Evolutionary conservation across 1,140 invertebrate genomes (phyloP).

Genomic region (Cydia splendana): DNA sequence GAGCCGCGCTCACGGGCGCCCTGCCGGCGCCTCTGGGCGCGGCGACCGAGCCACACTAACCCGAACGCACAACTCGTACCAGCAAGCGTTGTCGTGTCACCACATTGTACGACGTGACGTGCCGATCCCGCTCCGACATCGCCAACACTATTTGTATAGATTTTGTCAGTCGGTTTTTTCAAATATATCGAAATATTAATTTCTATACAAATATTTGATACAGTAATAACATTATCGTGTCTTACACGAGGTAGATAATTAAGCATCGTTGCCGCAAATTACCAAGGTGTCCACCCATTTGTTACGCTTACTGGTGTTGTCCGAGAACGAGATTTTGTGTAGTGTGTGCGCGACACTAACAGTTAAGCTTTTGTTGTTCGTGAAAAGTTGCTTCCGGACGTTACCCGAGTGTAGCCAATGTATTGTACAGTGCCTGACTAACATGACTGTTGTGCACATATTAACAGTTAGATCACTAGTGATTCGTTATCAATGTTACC

Average conservation of each 20-base stretch:
- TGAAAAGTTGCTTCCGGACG: constrained; percentile 22
- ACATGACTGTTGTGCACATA: constrained; percentile 39
- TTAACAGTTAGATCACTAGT: constrained; percentile 43
- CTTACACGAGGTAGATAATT: constrained; percentile 11
- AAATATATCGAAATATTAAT: constrained; percentile 7
- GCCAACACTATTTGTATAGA: constrained; percentile 7
- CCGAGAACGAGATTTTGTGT: constrained; percentile 35
- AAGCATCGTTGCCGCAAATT: constrained; percentile 7
- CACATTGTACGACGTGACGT: background rate
- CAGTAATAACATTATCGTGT: constrained; percentile 11
- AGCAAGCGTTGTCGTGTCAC: background rate
- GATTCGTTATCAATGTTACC: constrained; percentile 55
- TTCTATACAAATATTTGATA: constrained; percentile 23
- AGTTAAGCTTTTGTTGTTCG: constrained; percentile 18
- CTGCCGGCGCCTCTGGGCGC: constrained; percentile 13
- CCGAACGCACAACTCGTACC: constrained; percentile 24
- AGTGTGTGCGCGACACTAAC: constrained; percentile 34
- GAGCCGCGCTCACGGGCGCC: background rate
- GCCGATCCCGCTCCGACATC: constrained; percentile 12
- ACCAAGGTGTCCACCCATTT: constrained; percentile 26
- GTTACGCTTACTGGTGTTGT: constrained; percentile 30
- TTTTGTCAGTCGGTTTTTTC: background rate
- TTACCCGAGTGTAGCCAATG: background rate
- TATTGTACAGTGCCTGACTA: constrained; percentile 37
- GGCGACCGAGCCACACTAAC: constrained; percentile 21